Base-by-base conservation (phyloP, 2,797 vertebrate genomes). In the Siniperca scherzeri region DNA sequence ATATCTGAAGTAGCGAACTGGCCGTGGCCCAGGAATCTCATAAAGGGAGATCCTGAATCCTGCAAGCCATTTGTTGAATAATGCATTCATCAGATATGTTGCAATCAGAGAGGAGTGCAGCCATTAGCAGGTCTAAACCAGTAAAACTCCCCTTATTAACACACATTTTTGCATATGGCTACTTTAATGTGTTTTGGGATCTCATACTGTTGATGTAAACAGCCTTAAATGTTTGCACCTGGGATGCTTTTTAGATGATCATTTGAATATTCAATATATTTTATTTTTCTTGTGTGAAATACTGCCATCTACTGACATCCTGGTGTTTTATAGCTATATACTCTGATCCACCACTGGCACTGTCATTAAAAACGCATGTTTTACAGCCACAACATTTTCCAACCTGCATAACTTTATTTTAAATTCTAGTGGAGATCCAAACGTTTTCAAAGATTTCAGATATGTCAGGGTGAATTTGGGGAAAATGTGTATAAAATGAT, bases 251-350 rank as follows among this genome's bases (percentile, higher is more conserved):
- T 59, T 3, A 33, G 5, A 65, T 21, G n/a, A 16, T n/a, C 5
- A 12, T 13, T 5, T 42, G 5, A n/a, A 7, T n/a, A n/a, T 25
- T 38, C 14, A n/a, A 1, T 19, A 12, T 14, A 7, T 38, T 13
- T 16, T 11, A 25, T 21, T 33, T 52, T 30, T 71, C 44, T 53
- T 12, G 48, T 75, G 70, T 52, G 25, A 78, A 83, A 86, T 83
- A 53, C 73, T 76, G 84, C 83, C 89, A 85, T 56, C 92, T 92
- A 74, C 69, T 82, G 91, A 5, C 57, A 8, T 0, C 2, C 7
- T 40, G 4, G 14, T 59, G 53, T 4, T 4, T 65, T 9, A 7
- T 12, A 3, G 13, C 9, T 14, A 0, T 16, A 4, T 11, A 10
- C 4, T 38, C n/a, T 53, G 4, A 66, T 3, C 0, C 19, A 3